Percentiles rank a stretch among this genome's conserved stretches.
phyloP scores from a whole-genome alignment of 2,113 vertebrate species.

The Thymallus thymallus region DNA sequence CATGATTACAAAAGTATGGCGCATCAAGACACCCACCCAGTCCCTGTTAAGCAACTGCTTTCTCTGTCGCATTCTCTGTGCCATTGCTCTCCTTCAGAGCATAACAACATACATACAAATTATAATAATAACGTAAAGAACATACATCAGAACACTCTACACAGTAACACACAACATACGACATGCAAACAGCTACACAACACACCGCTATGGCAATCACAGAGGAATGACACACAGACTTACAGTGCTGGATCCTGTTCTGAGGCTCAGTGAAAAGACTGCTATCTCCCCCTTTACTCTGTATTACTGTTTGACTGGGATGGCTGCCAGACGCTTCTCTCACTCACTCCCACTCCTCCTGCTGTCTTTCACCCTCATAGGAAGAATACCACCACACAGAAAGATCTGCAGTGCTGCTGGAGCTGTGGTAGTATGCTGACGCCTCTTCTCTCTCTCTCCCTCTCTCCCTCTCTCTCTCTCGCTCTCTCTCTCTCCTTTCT shows the following conservation, averaged over 20 bases:
- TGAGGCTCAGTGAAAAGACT: slow-evolving; percentile 16
- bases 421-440: slow-evolving; percentile 54
- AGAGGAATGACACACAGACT: slow-evolving; percentile 34
- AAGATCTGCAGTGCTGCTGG: slow-evolving; percentile 57
- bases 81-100: background rate
- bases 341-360: slow-evolving; percentile 26
- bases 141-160: slow-evolving; percentile 2
- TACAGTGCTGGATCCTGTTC: slow-evolving; percentile 31
- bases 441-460: slow-evolving; percentile 34
- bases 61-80: slow-evolving; percentile 3
- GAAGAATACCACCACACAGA: slow-evolving; percentile 27
- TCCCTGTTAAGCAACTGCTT: background rate
- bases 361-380: slow-evolving; percentile 19
- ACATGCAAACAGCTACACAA: slow-evolving; percentile 21
- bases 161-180: background rate
- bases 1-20: slow-evolving; percentile 6
- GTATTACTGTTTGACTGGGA: background rate
- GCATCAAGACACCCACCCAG: background rate
- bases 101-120: background rate
- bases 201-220: background rate
- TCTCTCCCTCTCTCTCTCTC: background rate
- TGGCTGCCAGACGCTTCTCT: slow-evolving; percentile 31
- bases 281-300: slow-evolving; percentile 42
- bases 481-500: slow-evolving; percentile 10
- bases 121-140: background rate